phyloP scores from a whole-genome alignment of 2,888 invertebrate species.

The Hybos culiciformis region DNA sequence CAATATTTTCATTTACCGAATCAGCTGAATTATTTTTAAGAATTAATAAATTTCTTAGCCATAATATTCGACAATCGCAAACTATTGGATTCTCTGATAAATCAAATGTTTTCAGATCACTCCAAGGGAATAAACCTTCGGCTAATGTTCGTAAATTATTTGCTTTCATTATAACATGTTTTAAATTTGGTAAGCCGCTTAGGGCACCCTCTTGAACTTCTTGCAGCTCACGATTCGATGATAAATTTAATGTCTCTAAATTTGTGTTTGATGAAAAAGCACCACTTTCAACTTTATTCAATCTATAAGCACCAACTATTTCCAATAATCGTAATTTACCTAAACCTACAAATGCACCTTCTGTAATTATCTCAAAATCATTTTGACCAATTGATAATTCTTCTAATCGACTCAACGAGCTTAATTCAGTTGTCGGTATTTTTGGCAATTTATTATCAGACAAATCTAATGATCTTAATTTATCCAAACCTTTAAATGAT shows the following conservation, averaged over 20 bases:
- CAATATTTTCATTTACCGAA: conserved; percentile 26
- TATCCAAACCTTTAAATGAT: conserved; percentile 61
- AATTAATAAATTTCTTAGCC: conserved; percentile 57
- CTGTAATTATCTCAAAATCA: conserved; percentile 54
- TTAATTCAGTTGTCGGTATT: conserved; percentile 63
- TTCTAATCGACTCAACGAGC: conserved; percentile 58
- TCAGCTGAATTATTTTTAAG: conserved; percentile 23
- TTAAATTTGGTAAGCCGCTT: conserved; percentile 63
- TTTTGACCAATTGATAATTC: conserved; percentile 73
- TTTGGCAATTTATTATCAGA: conserved; percentile 63
- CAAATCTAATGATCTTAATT: conserved; percentile 61
- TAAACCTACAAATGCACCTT: conserved; percentile 64
- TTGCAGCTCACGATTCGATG: conserved; percentile 61
- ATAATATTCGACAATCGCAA: conserved; percentile 67
- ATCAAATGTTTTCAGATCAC: conserved; percentile 59
- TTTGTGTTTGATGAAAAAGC: conserved; percentile 70
- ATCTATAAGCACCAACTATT: conserved; percentile 60
- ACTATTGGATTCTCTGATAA: conserved; percentile 69
- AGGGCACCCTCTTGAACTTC: conserved; percentile 63
- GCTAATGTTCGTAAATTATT: conserved; percentile 62
- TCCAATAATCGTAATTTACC: conserved; percentile 63
- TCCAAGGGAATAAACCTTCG: conserved; percentile 69
- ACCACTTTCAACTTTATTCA: conserved; percentile 59
- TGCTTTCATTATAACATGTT: conserved; percentile 60
- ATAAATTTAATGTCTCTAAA: conserved; percentile 59